Evolutionary conservation across 2,113 vertebrate genomes (phyloP), one percentile per base, ranked within the genome.

Genomic region (Triplophysa tibetana): DNA sequence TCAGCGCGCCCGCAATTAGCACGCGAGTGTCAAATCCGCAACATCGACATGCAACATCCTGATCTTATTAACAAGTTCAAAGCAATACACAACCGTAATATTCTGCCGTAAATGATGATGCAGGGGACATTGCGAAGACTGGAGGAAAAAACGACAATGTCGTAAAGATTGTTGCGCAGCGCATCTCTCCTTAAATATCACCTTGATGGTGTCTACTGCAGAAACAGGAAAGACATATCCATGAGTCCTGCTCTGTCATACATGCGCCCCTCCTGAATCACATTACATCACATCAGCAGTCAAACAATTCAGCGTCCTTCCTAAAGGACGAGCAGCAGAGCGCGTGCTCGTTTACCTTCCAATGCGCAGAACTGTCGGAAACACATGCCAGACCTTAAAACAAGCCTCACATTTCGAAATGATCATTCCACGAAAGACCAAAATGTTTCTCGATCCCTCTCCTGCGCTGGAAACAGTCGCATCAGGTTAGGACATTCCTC

Each of bases 241-340:
- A 63, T 29, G 41, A 29, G 19, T 29, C 6, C 54, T 38, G 60
- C 48, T 12, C 68, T 19, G 45, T 80, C 69, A 19, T 21, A 29
- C 50, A 58, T 61, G 82, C 17, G 64, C 29, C 72, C 82, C 70
- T 78, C 70, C 84, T 80, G 82, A 77, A 65, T 29, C 29, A 29
- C 29, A 29, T 29, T 4, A 29, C 29, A 84, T 84, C 82, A 84
- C 33, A 75, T 67, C 68, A 82, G 23, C 68, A 73, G 74, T 66
- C 70, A 69, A 70, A 79, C 68, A 33, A 70, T 70, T 50, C 45
- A 21, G 52, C 45, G 80, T 77, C 81, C 84, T 85, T 83, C 81
- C 69, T 56, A 85, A 79, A 83, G 81, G 84, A 79, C 84, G 79
- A 58, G 19, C 21, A 26, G 58, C 74, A 38, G 3, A 19, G 0